These are phyloP conservation scores for Callorhinus ursinus DNA, from an alignment of 2,113 vertebrate genomes.

Conservation along the genomic window DNA sequence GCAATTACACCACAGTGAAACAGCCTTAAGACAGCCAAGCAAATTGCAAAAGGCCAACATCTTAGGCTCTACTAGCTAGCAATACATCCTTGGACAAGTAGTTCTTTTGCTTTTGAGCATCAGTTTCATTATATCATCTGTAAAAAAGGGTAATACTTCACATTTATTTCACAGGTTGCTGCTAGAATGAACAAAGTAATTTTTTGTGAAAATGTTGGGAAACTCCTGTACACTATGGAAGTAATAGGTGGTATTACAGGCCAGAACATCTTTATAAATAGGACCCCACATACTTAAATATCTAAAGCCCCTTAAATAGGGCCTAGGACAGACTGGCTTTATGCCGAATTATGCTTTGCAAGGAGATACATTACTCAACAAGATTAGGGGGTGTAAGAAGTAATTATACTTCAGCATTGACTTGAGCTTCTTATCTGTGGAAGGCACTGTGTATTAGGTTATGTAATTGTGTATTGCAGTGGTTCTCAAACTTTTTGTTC, in stretches of 20 bases:
- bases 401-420: slow-evolving; percentile 62
- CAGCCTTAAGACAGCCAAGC: slow-evolving; percentile 34
- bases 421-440: slow-evolving; percentile 36
- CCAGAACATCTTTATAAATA: slow-evolving; percentile 44
- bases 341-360: slow-evolving; percentile 66
- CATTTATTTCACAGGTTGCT: slow-evolving; percentile 1
- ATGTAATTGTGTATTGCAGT: slow-evolving; percentile 29
- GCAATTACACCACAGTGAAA: slow-evolving; percentile 30
- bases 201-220: slow-evolving; percentile 18
- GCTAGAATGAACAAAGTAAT: neutral
- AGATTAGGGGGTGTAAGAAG: slow-evolving; percentile 48
- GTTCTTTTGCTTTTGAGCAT: slow-evolving; percentile 31
- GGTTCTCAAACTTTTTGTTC: slow-evolving; percentile 39
- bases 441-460: slow-evolving; percentile 33
- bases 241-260: slow-evolving; percentile 12
- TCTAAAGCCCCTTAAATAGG: slow-evolving; percentile 57
- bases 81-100: neutral
- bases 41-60: slow-evolving; percentile 52
- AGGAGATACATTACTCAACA: slow-evolving; percentile 59
- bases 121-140: slow-evolving; percentile 34
- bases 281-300: slow-evolving; percentile 43
- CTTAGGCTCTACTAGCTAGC: neutral
- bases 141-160: neutral
- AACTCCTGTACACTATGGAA: neutral
- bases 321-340: slow-evolving; percentile 43